These are phyloP conservation scores for Bolborhynchus lineola DNA, from an alignment of 2,113 vertebrate species.

Conservation along the genomic window DNA sequence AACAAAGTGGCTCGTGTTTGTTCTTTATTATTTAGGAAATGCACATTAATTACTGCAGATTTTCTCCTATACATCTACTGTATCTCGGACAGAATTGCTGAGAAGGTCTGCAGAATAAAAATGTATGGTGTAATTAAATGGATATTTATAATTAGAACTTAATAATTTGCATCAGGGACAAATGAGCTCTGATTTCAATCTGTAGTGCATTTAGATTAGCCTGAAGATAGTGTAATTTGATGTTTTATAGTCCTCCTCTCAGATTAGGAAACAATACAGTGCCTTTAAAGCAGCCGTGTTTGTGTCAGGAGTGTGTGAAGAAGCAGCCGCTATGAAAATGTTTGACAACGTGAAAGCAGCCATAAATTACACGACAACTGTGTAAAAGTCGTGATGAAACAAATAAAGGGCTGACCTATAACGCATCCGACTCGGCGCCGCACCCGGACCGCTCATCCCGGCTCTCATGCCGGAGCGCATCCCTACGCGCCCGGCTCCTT, in stretches of 20 bases:
- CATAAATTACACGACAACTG: slow-evolving; percentile 83
- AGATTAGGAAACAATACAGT: slow-evolving; percentile 79
- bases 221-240: slow-evolving; percentile 77
- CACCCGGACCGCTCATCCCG: slow-evolving; percentile 35
- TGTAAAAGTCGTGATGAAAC: slow-evolving; percentile 83
- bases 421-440: slow-evolving; percentile 70
- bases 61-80: slow-evolving; percentile 67
- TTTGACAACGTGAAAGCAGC: slow-evolving; percentile 80
- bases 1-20: slow-evolving; percentile 73
- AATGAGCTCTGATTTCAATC: slow-evolving; percentile 84
- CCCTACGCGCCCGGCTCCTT: slow-evolving; percentile 64
- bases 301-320: slow-evolving; percentile 69
- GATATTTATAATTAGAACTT: slow-evolving; percentile 87
- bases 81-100: slow-evolving; percentile 72
- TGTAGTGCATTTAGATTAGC: slow-evolving; percentile 79
- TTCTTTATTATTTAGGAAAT: slow-evolving; percentile 73
- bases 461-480: slow-evolving; percentile 50
- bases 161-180: slow-evolving; percentile 86
- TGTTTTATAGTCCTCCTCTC: slow-evolving; percentile 79
- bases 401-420: slow-evolving; percentile 82
- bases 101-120: slow-evolving; percentile 78
- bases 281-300: slow-evolving; percentile 64
- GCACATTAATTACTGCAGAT: slow-evolving; percentile 75
- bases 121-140: slow-evolving; percentile 81
- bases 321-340: slow-evolving; percentile 76